phyloP scores from a whole-genome alignment of 2,888 invertebrate genomes.

The Hemicrepidius hirtus region DNA sequence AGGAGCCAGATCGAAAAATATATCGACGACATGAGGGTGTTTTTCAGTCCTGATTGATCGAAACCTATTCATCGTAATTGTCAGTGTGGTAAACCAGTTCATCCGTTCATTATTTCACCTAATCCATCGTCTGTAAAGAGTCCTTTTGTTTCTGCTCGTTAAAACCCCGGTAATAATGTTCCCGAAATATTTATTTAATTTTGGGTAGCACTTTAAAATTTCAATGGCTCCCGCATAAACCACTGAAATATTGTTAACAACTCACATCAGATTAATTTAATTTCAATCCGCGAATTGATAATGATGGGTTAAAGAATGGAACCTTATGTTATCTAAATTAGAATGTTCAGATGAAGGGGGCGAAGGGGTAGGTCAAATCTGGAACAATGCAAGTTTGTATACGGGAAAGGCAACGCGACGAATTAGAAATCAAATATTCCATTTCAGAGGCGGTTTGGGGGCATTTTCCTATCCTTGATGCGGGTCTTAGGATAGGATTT shows the following conservation, averaged over 20 bases:
- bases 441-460: conserved; percentile 61
- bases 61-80: conserved; percentile 55
- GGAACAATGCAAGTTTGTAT: neutral
- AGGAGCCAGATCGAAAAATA: conserved; percentile 43
- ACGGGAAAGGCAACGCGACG: conserved; percentile 32
- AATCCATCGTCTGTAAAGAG: conserved; percentile 48
- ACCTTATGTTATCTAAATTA: too few relatives aligned
- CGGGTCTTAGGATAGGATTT: conserved; percentile 58
- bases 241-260: neutral
- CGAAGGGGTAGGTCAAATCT: too few relatives aligned
- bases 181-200: conserved; percentile 11
- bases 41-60: conserved; percentile 55
- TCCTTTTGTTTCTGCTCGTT: conserved; percentile 45
- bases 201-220: conserved; percentile 10
- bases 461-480: conserved; percentile 62
- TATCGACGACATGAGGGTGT: conserved; percentile 46
- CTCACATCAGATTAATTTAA: neutral
- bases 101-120: conserved; percentile 61
- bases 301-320: too few relatives aligned
- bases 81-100: conserved; percentile 57
- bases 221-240: conserved; percentile 1
- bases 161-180: conserved; percentile 24
- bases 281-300: too few relatives aligned
- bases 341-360: neutral
- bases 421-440: conserved; percentile 66